A percentile compares a stretch with the other conserved stretches of the same genome.
These are phyloP conservation scores for Drosophila malerkotliana DNA, from an alignment of 1,140 invertebrate genomes.

Conservation along the genomic window DNA sequence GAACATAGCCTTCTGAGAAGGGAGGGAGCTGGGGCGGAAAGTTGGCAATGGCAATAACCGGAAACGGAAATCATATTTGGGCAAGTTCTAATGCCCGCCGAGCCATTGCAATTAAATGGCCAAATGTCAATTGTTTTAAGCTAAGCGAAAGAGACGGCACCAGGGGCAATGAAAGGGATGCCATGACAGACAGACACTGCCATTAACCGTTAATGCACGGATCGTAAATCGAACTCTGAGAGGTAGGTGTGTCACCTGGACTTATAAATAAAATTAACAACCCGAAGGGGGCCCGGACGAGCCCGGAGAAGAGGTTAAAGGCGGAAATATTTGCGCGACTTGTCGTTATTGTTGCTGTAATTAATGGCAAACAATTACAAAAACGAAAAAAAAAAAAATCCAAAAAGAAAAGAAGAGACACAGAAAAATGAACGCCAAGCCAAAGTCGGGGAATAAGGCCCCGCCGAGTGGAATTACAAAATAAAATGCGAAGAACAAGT, in stretches of 20 bases:
- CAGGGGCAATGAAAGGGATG: background rate
- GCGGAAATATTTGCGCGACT: conserved; percentile 75
- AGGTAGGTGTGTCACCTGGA: conserved; percentile 74
- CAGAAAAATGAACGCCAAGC: conserved; percentile 12
- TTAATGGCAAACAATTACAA: conserved; percentile 82
- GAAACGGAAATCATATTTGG: conserved; percentile 71
- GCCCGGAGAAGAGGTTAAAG: conserved; percentile 38
- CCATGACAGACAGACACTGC: conserved; percentile 5
- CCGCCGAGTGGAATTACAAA: conserved; percentile 66
- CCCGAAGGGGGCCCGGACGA: background rate
- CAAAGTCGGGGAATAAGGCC: conserved; percentile 16
- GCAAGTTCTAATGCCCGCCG: conserved; percentile 49
- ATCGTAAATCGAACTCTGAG: conserved; percentile 65
- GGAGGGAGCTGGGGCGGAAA: background rate
- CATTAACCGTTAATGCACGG: conserved; percentile 75
- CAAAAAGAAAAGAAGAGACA: conserved; percentile 22
- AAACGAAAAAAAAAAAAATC: conserved; percentile 30
- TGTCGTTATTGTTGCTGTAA: conserved; percentile 62
- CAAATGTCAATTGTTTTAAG: conserved; percentile 52
- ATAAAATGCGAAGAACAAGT: conserved; percentile 79
- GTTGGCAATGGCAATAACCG: conserved; percentile 33
- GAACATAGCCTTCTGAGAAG: background rate
- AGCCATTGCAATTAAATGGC: conserved; percentile 49
- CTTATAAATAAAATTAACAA: conserved; percentile 82
- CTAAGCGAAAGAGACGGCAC: background rate